A percentile compares a stretch with the other conserved stretches of the same genome.
These are phyloP conservation scores for Spialia ferax DNA, from an alignment of 2,888 invertebrate species.

Conservation along the genomic window DNA sequence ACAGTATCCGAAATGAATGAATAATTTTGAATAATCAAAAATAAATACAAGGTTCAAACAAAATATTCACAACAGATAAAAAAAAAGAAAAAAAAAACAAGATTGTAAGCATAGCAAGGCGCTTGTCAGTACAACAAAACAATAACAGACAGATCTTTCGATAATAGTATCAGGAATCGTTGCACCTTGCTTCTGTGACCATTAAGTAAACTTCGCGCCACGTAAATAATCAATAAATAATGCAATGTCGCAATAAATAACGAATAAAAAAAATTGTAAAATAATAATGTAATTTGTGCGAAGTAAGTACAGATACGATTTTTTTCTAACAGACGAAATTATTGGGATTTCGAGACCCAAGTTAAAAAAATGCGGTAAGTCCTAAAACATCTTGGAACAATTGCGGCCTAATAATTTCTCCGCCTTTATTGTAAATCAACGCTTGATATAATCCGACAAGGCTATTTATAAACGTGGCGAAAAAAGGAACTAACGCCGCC, in stretches of 20 bases:
- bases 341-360: not conserved
- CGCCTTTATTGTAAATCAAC: not conserved
- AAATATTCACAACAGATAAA: slow-evolving; percentile 48
- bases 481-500: too few species aligned
- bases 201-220: slow-evolving; percentile 80
- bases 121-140: slow-evolving; percentile 47
- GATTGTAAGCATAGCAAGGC: slow-evolving; percentile 46
- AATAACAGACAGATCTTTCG: slow-evolving; percentile 46
- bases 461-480: too few species aligned
- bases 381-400: not conserved
- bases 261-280: slow-evolving; percentile 48
- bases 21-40: slow-evolving; percentile 27
- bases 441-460: too few species aligned
- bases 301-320: slow-evolving; percentile 72
- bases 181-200: slow-evolving; percentile 49
- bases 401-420: not conserved
- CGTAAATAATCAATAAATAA: slow-evolving; percentile 59
- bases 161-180: slow-evolving; percentile 13
- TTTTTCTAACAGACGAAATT: not conserved
- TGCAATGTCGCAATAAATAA: slow-evolving; percentile 73
- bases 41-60: slow-evolving; percentile 25
- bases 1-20: slow-evolving; percentile 7
- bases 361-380: slow-evolving; percentile 25
- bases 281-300: slow-evolving; percentile 66
- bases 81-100: slow-evolving; percentile 45